A percentile compares a stretch with the other conserved stretches of the same genome.
Conservation (phyloP, 2,797 vertebrate species). For the Adelosebastes latens region DNA sequence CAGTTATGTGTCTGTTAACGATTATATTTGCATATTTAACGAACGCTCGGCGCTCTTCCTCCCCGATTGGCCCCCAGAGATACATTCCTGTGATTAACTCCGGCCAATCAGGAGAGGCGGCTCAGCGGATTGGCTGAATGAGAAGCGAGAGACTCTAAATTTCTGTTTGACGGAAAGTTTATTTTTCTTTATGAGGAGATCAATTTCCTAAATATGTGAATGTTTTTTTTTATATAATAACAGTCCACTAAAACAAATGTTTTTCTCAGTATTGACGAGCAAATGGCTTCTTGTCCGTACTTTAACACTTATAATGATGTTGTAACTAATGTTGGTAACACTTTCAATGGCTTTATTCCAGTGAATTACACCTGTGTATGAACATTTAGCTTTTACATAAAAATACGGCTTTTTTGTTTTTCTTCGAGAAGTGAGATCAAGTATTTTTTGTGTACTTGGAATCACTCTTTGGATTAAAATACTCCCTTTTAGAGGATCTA, state of each 20-base stretch:
- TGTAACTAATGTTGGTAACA: background rate
- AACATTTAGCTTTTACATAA: background rate
- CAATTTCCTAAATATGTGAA: conserved; percentile 51
- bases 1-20: background rate
- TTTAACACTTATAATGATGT: background rate
- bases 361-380: background rate
- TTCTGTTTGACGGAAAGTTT: conserved; percentile 3
- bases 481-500: background rate
- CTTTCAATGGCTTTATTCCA: conserved; percentile 32
- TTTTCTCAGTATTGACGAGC: background rate
- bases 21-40: conserved; percentile 33
- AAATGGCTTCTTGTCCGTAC: background rate
- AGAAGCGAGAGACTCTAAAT: background rate
- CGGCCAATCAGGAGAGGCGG: conserved; percentile 39
- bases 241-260: conserved; percentile 13
- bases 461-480: background rate
- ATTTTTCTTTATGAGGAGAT: conserved; percentile 8
- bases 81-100: conserved; percentile 48
- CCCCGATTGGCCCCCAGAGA: conserved; percentile 33
- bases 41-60: background rate
- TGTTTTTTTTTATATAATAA: conserved; percentile 19
- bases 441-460: background rate
- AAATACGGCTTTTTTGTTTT: background rate
- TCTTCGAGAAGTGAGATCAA: background rate
- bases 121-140: background rate